Conservation (phyloP, 64 coral and sea anemone species). For the Montipora foliosa region DNA sequence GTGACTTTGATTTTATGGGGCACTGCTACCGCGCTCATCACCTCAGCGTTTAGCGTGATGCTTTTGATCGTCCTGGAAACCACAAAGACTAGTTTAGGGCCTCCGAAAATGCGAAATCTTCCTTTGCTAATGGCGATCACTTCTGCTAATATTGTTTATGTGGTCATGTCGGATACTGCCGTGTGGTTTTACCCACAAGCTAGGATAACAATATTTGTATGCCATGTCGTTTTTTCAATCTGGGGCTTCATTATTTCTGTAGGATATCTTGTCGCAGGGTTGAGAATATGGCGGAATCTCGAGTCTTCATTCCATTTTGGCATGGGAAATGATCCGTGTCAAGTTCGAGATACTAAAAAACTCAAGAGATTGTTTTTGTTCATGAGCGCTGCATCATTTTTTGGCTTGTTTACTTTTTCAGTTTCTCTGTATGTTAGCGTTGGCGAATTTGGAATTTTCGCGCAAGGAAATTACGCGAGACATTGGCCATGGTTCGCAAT, state of each 20-base stretch:
- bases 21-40: constrained; percentile 63
- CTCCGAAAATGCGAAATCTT: constrained; percentile 61
- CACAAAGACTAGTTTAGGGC: constrained; percentile 56
- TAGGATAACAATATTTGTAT: constrained; percentile 55
- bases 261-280: constrained; percentile 76
- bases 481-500: constrained; percentile 52
- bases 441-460: constrained; percentile 19
- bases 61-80: constrained; percentile 83
- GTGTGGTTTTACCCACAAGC: constrained; percentile 55
- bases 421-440: constrained; percentile 17
- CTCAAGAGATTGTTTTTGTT: constrained; percentile 24
- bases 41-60: constrained; percentile 76
- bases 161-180: constrained; percentile 62
- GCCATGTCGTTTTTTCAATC: constrained; percentile 56
- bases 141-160: constrained; percentile 55
- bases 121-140: constrained; percentile 60
- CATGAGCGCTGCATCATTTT: constrained; percentile 28
- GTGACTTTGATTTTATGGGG: constrained; percentile 54
- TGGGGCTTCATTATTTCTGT: constrained; percentile 76
- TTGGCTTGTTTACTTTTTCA: constrained; percentile 42
- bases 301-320: background rate
- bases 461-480: background rate
- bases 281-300: constrained; percentile 73
- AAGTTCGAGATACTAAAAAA: constrained; percentile 12
- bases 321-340: background rate